These are phyloP conservation scores for Hemicordylus capensis DNA, from an alignment of 2,113 vertebrate species.

Conservation along the genomic window DNA sequence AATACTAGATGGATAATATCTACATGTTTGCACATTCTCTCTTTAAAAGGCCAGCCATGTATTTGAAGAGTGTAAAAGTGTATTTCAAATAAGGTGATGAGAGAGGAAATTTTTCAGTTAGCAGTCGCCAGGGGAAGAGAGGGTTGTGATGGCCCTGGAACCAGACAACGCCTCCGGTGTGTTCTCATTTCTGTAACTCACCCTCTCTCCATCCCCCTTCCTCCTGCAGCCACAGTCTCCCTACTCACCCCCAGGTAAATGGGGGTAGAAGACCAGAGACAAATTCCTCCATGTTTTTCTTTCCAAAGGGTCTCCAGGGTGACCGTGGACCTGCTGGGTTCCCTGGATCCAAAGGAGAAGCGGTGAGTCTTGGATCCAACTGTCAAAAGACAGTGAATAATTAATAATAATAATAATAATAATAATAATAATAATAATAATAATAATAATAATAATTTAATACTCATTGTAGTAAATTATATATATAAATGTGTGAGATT, in stretches of 20 bases:
- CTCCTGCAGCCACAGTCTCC: not conserved
- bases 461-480: no score
- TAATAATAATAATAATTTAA: no score
- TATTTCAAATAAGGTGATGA: not conserved
- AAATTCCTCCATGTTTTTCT: conserved; percentile 41
- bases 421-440: no score
- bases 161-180: not conserved
- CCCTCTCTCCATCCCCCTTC: not conserved
- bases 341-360: conserved; percentile 88
- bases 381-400: no score
- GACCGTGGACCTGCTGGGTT: conserved; percentile 84
- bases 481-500: no score
- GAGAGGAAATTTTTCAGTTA: not conserved
- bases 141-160: not conserved
- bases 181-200: not conserved
- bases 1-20: not conserved
- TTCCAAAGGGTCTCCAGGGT: conserved; percentile 89
- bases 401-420: no score
- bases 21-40: not conserved
- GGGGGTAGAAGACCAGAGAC: not conserved
- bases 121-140: not conserved
- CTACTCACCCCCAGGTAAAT: not conserved
- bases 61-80: not conserved
- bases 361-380: conserved; percentile 72
- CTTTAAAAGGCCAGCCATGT: not conserved